A percentile compares a stretch with the other conserved stretches of the same genome.
Conservation (phyloP, 2,113 vertebrate species). For the Chunga burmeisteri region DNA sequence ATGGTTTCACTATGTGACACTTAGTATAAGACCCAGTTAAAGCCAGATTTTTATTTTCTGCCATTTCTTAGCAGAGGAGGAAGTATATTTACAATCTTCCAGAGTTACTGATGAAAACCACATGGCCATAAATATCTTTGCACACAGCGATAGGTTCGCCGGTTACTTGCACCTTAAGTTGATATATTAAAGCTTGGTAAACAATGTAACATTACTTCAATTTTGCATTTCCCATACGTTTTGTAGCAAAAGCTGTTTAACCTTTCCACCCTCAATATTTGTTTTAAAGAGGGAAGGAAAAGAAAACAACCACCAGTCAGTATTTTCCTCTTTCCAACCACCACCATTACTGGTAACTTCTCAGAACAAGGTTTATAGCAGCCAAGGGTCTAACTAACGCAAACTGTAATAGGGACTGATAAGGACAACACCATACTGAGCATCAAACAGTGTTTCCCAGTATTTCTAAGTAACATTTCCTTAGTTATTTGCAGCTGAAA, state of each 20-base stretch:
- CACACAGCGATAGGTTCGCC: neutral
- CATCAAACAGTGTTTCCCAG: neutral
- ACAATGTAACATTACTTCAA: neutral
- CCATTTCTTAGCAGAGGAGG: neutral
- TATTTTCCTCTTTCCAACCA: neutral
- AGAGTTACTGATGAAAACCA: neutral
- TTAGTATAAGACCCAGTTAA: neutral
- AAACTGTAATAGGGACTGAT: neutral
- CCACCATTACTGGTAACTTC: neutral
- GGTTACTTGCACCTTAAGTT: neutral
- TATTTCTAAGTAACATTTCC: neutral
- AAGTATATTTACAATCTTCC: neutral
- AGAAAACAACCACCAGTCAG: conserved; percentile 23
- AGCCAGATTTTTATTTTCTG: neutral
- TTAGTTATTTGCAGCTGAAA: neutral
- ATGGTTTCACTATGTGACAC: neutral
- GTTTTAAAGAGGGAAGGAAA: neutral
- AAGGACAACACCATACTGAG: neutral
- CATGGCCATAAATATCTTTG: neutral
- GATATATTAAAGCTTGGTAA: neutral
- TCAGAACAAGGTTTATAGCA: neutral
- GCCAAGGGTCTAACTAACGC: neutral
- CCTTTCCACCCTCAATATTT: neutral
- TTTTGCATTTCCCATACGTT: conserved; percentile 1
- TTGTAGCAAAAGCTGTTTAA: conserved; percentile 26